phyloP scores from a whole-genome alignment of 2,888 invertebrate species.

The Oligia latruncula region DNA sequence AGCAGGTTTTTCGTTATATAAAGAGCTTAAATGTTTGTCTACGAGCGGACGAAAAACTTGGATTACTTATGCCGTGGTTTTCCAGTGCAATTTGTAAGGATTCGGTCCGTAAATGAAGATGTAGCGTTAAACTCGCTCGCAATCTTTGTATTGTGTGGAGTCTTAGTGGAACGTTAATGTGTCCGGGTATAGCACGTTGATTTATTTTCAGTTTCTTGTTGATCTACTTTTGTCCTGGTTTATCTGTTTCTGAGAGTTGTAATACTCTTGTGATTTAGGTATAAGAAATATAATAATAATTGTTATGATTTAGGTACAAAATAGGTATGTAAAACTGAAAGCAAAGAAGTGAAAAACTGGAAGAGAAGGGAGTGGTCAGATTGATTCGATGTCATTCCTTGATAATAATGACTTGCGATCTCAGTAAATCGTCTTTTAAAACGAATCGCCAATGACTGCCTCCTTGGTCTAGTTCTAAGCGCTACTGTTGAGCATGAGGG shows the following conservation, averaged over 20 bases:
- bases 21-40: conserved; percentile 48
- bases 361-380: not conserved
- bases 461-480: not conserved
- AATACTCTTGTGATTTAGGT: not conserved
- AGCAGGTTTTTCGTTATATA: conserved; percentile 43
- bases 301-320: not conserved
- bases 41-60: conserved; percentile 31
- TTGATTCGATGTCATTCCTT: not conserved
- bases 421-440: not conserved
- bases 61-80: conserved; percentile 45
- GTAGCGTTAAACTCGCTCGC: conserved; percentile 45
- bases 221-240: conserved; percentile 20
- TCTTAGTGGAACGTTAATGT: conserved; percentile 48
- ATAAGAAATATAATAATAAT: not conserved
- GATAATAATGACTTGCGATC: not conserved
- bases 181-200: conserved; percentile 39
- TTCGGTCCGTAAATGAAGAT: conserved; percentile 54
- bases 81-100: conserved; percentile 54
- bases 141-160: conserved; percentile 48
- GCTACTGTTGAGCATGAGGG: not conserved
- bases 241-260: not conserved
- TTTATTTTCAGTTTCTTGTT: conserved; percentile 36
- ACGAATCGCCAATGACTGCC: not conserved
- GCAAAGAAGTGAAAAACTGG: too few relatives aligned
- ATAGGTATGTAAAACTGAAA: not conserved